Percentiles rank a stretch among this genome's conserved stretches.
Evolutionary conservation across 35 echinoderm and acorn worm genomes (phyloP).

Genomic region (Diadema setosum): DNA sequence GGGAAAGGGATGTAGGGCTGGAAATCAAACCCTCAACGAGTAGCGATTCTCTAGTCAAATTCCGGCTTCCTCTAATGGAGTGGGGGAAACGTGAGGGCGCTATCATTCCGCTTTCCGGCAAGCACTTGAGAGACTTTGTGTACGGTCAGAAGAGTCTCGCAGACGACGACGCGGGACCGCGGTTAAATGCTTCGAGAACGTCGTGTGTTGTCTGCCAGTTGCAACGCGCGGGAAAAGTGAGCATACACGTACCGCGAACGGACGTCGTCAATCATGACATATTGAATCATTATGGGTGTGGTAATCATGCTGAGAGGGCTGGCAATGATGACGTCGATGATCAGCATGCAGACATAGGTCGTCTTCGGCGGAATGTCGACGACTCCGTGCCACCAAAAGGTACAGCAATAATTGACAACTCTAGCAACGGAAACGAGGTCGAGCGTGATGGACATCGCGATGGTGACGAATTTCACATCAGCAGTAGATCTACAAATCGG

Average conservation of each 20-base stretch:
- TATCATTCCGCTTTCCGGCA: not conserved
- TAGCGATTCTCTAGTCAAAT: not conserved
- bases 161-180: no score
- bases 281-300: not conserved
- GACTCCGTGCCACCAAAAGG: no score
- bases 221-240: not conserved
- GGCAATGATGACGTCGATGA: not conserved
- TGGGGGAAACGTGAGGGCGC: not conserved
- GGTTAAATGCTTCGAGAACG: not conserved
- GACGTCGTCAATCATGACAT: no score
- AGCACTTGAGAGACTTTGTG: not conserved
- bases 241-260: not conserved
- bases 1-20: not conserved
- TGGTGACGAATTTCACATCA: not conserved
- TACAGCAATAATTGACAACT: no score
- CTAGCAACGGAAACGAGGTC: not conserved
- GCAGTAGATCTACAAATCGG: not conserved
- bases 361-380: no score
- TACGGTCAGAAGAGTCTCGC: no score
- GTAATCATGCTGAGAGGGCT: not conserved
- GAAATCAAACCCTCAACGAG: no score
- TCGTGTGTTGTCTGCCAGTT: not conserved
- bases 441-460: not conserved
- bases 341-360: no score
- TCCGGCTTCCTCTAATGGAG: not conserved